Percentiles rank a stretch among this genome's conserved stretches.
Evolutionary conservation across 2,888 invertebrate species (phyloP).

Genomic region (Drosophila peninsularis): DNA sequence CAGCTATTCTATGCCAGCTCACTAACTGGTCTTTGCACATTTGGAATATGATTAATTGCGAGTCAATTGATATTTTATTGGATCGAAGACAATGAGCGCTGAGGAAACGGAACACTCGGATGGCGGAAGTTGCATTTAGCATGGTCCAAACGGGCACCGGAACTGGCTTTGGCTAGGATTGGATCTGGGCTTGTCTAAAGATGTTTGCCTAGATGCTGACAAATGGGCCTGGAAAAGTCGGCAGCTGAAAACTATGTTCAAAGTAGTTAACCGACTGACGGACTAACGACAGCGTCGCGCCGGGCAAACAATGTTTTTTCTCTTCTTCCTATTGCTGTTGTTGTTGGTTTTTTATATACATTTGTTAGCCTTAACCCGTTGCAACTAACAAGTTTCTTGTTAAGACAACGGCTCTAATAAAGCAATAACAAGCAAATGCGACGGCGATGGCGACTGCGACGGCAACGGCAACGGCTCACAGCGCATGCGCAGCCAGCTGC

Average conservation of each 20-base stretch:
- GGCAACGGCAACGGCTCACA: slow-evolving; percentile 24
- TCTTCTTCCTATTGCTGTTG: slow-evolving; percentile 8
- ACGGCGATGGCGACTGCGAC: slow-evolving; percentile 17
- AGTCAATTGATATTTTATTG: slow-evolving; percentile 84
- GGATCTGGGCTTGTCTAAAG: slow-evolving; percentile 56
- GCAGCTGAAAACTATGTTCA: slow-evolving; percentile 67
- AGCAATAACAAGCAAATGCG: slow-evolving; percentile 51
- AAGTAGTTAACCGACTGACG: slow-evolving; percentile 32
- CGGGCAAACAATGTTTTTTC: slow-evolving; percentile 59
- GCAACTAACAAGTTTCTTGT: slow-evolving; percentile 80
- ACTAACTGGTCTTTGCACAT: slow-evolving; percentile 61
- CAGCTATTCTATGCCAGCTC: slow-evolving; percentile 28
- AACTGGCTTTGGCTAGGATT: slow-evolving; percentile 51
- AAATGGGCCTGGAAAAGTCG: slow-evolving; percentile 58
- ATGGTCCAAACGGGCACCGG: slow-evolving; percentile 57
- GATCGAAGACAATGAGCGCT: slow-evolving; percentile 37
- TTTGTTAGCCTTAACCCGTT: slow-evolving; percentile 66
- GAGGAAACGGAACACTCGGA: slow-evolving; percentile 37
- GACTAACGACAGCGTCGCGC: slow-evolving; percentile 55
- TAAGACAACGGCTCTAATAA: slow-evolving; percentile 76
- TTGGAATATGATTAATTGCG: slow-evolving; percentile 82
- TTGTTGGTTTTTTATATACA: slow-evolving; percentile 17
- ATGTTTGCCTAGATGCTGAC: slow-evolving; percentile 73
- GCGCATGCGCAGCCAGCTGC: slow-evolving; percentile 70
- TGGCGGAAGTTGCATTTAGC: slow-evolving; percentile 69